Evolutionary conservation across 1,140 invertebrate species (phyloP), one percentile per base, ranked within the genome.

Genomic region (Lepidurus packardi): DNA sequence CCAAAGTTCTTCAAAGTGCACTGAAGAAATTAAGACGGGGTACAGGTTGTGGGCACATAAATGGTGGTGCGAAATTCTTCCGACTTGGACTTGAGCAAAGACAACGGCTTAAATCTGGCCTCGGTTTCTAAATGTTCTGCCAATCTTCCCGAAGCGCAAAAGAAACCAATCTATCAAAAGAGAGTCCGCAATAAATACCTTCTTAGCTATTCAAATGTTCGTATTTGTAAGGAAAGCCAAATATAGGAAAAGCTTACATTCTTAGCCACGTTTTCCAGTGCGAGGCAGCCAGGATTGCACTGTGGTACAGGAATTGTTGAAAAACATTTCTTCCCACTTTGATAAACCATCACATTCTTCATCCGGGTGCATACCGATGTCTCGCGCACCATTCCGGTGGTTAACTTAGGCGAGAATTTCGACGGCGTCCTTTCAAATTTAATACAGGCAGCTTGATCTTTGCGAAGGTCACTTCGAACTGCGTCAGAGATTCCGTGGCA

Each of bases 81-180:
- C 21, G 65, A 24, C 24, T 78, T 78, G 73, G 73, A 73, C 4
- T 43, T 21, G 73, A 78, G 74, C 21, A 74, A 73, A 11, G 73
- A 42, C 25, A 78, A 16, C 10, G 53, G 34, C 73, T 75, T 74
- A 7, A 45, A 43, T 73, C 53, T 78, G 8, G 78, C 25, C 1
- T 78, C 78, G 8, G 43, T 43, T 24, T 78, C 78, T 73, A 78
- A n/a, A 9, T 74, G 43, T 43, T 78, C 78, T 10, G 65, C 78
- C 43, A 74, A 45, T 75, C 75, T 78, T 16, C 65, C 65, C 11
- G 78, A 34, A 9, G 75, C 43, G n/a, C 78, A 78, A n/a, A 75
- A 74, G 73, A 78, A 78, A 25, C 78, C 78, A 73, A 78, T n/a
- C 78, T 78, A 21, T 45, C n/a, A n/a, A 16, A 1, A 73, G 73